phyloP scores from a whole-genome alignment of 2,888 invertebrate species.

The Microchrysa polita region DNA sequence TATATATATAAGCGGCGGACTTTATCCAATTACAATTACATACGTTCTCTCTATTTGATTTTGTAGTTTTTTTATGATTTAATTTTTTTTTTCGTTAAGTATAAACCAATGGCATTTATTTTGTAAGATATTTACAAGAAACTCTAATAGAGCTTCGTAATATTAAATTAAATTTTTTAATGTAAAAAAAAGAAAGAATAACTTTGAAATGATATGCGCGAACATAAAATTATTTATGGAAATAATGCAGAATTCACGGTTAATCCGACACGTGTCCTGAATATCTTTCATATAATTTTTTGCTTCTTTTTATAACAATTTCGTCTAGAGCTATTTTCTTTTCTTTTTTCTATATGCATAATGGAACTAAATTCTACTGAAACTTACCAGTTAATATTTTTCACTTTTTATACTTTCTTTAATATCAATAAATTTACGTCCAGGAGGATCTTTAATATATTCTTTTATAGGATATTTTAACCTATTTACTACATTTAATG shows the following conservation, averaged over 20 bases:
- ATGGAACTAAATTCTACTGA: slow-evolving; percentile 16
- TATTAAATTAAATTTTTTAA: slow-evolving; percentile 18
- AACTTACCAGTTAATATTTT: slow-evolving; percentile 24
- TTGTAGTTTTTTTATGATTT: too few species aligned
- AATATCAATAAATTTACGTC: slow-evolving; percentile 14
- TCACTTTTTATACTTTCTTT: too few species aligned
- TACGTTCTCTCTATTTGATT: background rate
- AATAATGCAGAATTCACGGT: slow-evolving; percentile 22
- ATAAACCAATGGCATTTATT: slow-evolving; percentile 41
- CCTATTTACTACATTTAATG: too few species aligned
- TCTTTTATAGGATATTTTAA: slow-evolving; percentile 29
- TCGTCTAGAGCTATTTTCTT: background rate
- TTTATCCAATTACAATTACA: slow-evolving; percentile 19
- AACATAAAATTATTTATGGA: slow-evolving; percentile 40
- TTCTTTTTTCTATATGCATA: background rate
- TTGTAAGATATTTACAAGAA: slow-evolving; percentile 17
- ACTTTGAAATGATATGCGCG: slow-evolving; percentile 40
- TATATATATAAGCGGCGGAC: slow-evolving; percentile 36
- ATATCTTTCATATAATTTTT: too few species aligned
- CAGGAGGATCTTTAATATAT: slow-evolving; percentile 21
- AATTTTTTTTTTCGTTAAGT: slow-evolving; percentile 21
- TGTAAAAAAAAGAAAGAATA: slow-evolving; percentile 14
- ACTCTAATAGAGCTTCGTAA: background rate
- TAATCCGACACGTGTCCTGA: too few species aligned
- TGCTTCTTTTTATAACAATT: too few species aligned